Conservation (phyloP, 2,888 invertebrate genomes). For the Meloe dianella region DNA sequence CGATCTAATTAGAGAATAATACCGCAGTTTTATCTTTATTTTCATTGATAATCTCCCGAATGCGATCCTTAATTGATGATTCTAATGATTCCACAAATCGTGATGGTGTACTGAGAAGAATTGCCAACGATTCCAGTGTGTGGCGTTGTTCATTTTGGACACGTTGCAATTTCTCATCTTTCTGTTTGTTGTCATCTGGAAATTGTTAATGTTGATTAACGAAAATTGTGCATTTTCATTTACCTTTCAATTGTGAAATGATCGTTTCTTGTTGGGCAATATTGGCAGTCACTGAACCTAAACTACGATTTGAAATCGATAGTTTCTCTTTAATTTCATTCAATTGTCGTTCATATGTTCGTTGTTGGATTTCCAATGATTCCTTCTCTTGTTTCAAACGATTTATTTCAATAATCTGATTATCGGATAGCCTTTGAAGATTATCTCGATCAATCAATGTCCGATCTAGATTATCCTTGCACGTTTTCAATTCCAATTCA, state of each 20-base stretch:
- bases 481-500: conserved; percentile 71
- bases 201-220: conserved; percentile 15
- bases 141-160: conserved; percentile 73
- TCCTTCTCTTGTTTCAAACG: conserved; percentile 81
- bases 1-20: conserved; percentile 41
- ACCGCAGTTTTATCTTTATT: conserved; percentile 80
- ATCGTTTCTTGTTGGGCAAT: conserved; percentile 73
- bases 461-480: conserved; percentile 71
- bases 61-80: conserved; percentile 77
- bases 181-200: conserved; percentile 71
- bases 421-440: conserved; percentile 74
- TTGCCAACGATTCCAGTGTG: conserved; percentile 73
- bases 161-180: conserved; percentile 73
- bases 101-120: conserved; percentile 72
- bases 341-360: conserved; percentile 76
- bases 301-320: conserved; percentile 67
- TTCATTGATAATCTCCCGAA: conserved; percentile 77
- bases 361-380: conserved; percentile 72
- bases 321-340: conserved; percentile 72
- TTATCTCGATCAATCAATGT: conserved; percentile 74
- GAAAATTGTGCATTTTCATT: background rate
- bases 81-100: conserved; percentile 80
- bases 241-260: conserved; percentile 73
- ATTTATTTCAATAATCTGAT: conserved; percentile 74
- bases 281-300: conserved; percentile 71